These are phyloP conservation scores for Adelphocoris suturalis DNA, from an alignment of 2,888 invertebrate genomes.

Conservation along the genomic window DNA sequence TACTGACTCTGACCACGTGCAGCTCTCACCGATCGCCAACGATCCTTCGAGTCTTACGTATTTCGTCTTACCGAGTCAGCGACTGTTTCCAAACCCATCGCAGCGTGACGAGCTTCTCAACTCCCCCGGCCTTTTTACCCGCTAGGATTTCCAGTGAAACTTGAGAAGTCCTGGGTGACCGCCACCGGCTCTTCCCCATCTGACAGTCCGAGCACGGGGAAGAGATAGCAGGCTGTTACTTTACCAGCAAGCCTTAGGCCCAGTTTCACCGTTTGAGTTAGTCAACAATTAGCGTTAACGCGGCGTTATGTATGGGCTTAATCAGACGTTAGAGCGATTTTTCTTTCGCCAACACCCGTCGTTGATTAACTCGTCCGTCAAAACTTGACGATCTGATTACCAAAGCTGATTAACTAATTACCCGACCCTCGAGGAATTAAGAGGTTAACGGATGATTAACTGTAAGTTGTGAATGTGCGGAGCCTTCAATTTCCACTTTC, in stretches of 20 bases:
- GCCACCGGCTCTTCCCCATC: not conserved
- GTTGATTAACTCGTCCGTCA: too few relatives aligned
- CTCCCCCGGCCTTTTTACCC: not conserved
- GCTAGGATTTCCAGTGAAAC: not conserved
- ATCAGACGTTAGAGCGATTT: too few relatives aligned
- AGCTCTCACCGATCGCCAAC: not conserved
- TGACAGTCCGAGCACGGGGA: not conserved
- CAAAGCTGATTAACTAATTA: too few relatives aligned
- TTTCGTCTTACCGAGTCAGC: not conserved
- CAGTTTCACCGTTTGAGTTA: too few relatives aligned
- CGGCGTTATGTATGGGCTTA: too few relatives aligned
- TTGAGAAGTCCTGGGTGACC: not conserved
- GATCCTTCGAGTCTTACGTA: not conserved
- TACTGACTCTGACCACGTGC: not conserved
- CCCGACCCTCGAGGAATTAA: too few relatives aligned
- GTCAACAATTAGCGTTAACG: too few relatives aligned
- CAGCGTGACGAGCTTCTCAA: constrained; percentile 16
- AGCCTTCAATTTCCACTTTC: too few relatives aligned
- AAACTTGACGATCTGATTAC: too few relatives aligned
- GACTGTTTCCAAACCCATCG: constrained; percentile 32
- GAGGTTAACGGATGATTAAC: too few relatives aligned
- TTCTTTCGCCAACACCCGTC: too few relatives aligned
- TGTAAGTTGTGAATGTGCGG: too few relatives aligned
- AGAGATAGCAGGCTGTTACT: constrained; percentile 15
- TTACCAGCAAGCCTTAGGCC: not conserved